Evolutionary conservation across 2,888 invertebrate genomes (phyloP).

Genomic region (Latrodectus hesperus): DNA sequence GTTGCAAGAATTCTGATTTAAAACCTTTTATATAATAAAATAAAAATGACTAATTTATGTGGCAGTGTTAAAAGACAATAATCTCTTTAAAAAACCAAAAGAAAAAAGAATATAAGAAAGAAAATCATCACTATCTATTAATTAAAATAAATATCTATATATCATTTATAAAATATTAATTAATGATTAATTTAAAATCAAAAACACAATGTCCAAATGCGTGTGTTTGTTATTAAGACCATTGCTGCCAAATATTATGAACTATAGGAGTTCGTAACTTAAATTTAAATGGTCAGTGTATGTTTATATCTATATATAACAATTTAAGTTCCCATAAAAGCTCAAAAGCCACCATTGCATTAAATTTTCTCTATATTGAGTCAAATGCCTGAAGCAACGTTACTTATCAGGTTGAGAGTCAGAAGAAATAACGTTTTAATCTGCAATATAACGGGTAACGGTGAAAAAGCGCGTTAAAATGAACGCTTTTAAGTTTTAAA

Average conservation of each 20-base stretch:
- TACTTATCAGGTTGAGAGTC: constrained; percentile 29
- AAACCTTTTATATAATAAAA: too few species aligned
- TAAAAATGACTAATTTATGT: too few species aligned
- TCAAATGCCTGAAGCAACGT: constrained; percentile 3
- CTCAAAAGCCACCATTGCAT: not conserved
- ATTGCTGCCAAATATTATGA: not conserved
- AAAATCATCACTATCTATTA: too few species aligned
- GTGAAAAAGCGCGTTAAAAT: constrained; percentile 28
- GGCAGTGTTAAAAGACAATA: too few species aligned
- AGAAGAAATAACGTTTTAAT: constrained; percentile 53
- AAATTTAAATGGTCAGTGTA: constrained; percentile 26
- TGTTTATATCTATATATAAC: too few species aligned
- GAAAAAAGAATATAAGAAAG: too few species aligned
- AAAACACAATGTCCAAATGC: too few species aligned
- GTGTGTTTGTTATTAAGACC: not conserved
- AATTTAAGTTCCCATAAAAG: constrained; percentile 23
- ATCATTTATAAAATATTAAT: too few species aligned
- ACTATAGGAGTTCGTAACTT: not conserved
- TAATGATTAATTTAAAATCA: too few species aligned
- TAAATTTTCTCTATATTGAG: constrained; percentile 17
- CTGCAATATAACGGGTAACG: constrained; percentile 14
- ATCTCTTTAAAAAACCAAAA: too few species aligned
- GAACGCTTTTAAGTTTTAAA: constrained; percentile 45
- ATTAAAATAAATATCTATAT: too few species aligned
- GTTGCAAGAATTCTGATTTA: too few species aligned